Percentiles rank a stretch among this genome's conserved stretches.
These are phyloP conservation scores for Campoplex nolae DNA, from an alignment of 2,888 invertebrate genomes.

Conservation along the genomic window DNA sequence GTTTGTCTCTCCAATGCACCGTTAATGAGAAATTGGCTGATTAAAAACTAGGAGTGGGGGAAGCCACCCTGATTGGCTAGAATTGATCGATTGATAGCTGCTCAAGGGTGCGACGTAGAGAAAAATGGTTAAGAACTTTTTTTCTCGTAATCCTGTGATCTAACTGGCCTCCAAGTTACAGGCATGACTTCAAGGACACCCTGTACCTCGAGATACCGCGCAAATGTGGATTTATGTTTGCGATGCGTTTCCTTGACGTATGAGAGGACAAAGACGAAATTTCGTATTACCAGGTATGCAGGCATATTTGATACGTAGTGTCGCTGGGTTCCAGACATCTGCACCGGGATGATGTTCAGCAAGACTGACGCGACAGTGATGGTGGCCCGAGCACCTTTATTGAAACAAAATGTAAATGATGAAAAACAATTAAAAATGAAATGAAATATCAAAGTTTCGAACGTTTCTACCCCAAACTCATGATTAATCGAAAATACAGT, in stretches of 20 bases:
- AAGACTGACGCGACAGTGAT: conserved; percentile 90
- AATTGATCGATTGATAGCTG: not conserved
- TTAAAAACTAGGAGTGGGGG: too few relatives aligned
- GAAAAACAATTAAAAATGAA: conserved; percentile 16
- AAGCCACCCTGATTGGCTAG: not conserved
- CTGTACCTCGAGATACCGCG: not conserved
- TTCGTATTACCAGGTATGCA: conserved; percentile 89
- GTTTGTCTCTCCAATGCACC: not conserved
- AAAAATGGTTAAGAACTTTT: not conserved
- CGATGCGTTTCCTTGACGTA: not conserved
- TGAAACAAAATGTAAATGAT: conserved; percentile 56
- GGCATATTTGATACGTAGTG: conserved; percentile 89
- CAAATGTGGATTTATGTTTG: not conserved
- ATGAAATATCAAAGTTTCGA: conserved; percentile 55
- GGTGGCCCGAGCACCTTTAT: conserved; percentile 90
- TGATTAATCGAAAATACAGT: not conserved
- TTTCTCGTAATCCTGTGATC: not conserved
- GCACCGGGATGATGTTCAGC: conserved; percentile 88
- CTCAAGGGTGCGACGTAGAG: not conserved
- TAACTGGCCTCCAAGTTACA: not conserved
- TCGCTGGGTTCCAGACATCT: conserved; percentile 88
- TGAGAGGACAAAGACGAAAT: not conserved
- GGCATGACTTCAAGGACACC: not conserved
- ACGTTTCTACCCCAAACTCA: not conserved
- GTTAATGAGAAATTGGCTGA: not conserved